Conservation (phyloP, 2,113 vertebrate genomes). For the Danionella cerebrum region DNA sequence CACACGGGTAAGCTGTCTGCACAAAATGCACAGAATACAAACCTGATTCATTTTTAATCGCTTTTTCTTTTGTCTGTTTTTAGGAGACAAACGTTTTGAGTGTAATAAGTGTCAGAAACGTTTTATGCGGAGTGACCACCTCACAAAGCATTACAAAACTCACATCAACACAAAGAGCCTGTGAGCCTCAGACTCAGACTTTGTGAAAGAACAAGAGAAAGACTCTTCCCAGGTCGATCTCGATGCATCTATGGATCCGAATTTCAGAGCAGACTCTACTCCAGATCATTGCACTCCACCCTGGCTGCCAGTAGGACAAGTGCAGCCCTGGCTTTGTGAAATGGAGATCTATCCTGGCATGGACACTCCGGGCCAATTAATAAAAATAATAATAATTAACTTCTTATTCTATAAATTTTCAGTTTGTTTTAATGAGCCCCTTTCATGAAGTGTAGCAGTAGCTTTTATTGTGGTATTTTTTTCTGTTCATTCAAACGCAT, state of each 20-base stretch:
- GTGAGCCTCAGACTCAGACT: too few species aligned
- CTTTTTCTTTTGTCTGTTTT: not conserved
- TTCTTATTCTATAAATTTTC: not conserved
- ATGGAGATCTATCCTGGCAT: too few species aligned
- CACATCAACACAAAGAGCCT: conserved; percentile 98
- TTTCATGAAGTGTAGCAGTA: conserved; percentile 33
- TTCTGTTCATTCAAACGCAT: conserved; percentile 37
- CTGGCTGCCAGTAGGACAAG: not conserved
- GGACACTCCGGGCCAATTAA: conserved; percentile 23
- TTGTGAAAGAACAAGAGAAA: too few species aligned
- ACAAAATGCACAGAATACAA: not conserved
- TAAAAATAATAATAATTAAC: not conserved
- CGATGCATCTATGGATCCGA: too few species aligned
- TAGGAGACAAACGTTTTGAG: conserved; percentile 96
- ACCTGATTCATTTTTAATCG: not conserved
- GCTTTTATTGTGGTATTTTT: conserved; percentile 31
- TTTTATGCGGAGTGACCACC: conserved; percentile 96
- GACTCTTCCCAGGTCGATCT: not conserved
- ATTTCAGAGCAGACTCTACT: not conserved
- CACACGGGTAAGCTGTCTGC: conserved; percentile 76
- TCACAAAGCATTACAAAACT: conserved; percentile 98
- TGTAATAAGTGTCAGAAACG: conserved; percentile 96
- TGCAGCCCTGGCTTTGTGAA: too few species aligned
- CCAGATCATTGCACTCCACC: too few species aligned
- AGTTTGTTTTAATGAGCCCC: not conserved